These are phyloP conservation scores for Meloidogyne floridensis DNA, from an alignment of 1,140 invertebrate genomes.

Conservation along the genomic window DNA sequence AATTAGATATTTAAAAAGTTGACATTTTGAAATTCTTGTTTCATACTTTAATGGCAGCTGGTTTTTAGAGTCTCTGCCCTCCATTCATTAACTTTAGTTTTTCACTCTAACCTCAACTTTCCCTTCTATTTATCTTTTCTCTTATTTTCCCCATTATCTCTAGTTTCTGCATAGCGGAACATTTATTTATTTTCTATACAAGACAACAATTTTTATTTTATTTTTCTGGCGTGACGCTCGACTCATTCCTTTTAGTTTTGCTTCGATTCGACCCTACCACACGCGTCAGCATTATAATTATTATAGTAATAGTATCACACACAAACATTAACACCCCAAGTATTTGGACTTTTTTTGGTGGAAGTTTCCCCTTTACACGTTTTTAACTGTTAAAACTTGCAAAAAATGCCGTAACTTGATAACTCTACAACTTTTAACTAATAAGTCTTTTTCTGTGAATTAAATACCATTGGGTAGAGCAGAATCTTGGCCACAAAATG, in stretches of 20 bases:
- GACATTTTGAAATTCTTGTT: not conserved
- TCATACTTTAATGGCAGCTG: not conserved
- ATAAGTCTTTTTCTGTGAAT: too few species aligned
- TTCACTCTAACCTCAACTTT: not conserved
- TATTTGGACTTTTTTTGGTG: not conserved
- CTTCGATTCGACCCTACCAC: constrained; percentile 5
- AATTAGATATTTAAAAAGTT: constrained; percentile 4
- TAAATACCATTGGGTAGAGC: too few species aligned
- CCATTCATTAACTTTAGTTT: not conserved
- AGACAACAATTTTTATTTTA: not conserved
- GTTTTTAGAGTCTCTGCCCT: not conserved
- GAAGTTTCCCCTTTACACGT: not conserved
- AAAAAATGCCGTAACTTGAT: not conserved
- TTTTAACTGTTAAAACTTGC: not conserved
- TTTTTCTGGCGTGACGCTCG: constrained; percentile 5
- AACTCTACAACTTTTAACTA: too few species aligned
- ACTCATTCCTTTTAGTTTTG: constrained; percentile 9
- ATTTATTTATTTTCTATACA: not conserved
- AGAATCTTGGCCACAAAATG: too few species aligned
- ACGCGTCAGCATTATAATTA: constrained; percentile 9
- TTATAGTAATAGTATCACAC: not conserved
- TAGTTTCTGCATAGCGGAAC: not conserved
- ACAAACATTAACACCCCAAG: not conserved
- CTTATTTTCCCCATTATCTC: not conserved
- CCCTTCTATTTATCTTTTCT: not conserved